Conservation (phyloP, 2,797 vertebrate species). For the Propithecus deckenii region DNA sequence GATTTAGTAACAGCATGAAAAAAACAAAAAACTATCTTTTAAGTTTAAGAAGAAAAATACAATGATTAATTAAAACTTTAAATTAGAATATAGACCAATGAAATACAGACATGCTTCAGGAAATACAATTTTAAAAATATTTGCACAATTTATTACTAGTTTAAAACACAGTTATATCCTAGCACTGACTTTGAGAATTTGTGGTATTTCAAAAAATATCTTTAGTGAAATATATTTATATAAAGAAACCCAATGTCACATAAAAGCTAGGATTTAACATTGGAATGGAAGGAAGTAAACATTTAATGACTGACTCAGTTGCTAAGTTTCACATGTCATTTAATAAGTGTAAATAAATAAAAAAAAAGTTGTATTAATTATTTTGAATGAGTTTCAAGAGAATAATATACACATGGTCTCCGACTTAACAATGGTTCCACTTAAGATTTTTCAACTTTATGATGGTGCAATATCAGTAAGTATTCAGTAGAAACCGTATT, state of each 20-base stretch:
- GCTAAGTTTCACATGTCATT: neutral
- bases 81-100: neutral
- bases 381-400: neutral
- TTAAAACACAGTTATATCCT: neutral
- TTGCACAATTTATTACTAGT: neutral
- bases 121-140: neutral
- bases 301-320: neutral
- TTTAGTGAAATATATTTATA: neutral
- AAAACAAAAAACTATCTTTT: neutral
- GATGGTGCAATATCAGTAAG: no score
- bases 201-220: neutral
- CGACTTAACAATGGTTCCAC: neutral
- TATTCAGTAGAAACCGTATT: neutral
- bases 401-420: neutral
- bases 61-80: slow-evolving; percentile 20
- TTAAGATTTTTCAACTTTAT: neutral
- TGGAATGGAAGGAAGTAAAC: neutral
- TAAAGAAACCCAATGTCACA: neutral
- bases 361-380: neutral
- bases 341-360: neutral
- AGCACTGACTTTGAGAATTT: neutral
- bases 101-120: neutral
- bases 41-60: slow-evolving; percentile 24
- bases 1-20: neutral
- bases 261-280: slow-evolving; percentile 14